Evolutionary conservation across 1,140 invertebrate genomes (phyloP).

Genomic region (Eufriesea mexicana): DNA sequence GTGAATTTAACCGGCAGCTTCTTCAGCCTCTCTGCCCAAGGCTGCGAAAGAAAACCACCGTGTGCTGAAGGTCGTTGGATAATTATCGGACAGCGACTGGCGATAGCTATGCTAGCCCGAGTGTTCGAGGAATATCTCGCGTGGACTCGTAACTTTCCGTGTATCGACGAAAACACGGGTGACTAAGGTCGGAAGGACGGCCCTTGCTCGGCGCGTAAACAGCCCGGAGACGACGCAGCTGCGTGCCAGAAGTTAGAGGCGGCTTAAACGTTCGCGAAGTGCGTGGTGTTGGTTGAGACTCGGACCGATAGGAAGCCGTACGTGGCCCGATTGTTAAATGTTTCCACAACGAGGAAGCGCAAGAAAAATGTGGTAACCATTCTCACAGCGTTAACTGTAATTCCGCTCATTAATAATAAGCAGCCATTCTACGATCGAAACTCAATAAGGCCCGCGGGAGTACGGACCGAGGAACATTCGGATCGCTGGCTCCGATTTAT

Average conservation of each 20-base stretch:
- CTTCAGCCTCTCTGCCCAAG: constrained; percentile 36
- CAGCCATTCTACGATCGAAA: constrained; percentile 3
- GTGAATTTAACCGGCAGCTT: background rate
- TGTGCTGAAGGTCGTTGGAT: constrained; percentile 33
- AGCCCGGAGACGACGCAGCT: constrained; percentile 16
- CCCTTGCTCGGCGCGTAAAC: constrained; percentile 36
- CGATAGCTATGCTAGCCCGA: constrained; percentile 13
- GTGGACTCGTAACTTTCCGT: constrained; percentile 51
- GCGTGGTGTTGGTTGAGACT: background rate
- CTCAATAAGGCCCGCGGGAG: background rate
- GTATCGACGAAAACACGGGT: constrained; percentile 52
- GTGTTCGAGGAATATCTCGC: background rate
- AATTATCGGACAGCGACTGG: constrained; percentile 34
- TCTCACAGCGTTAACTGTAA: constrained; percentile 50
- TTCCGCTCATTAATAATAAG: constrained; percentile 29
- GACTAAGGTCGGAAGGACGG: constrained; percentile 31
- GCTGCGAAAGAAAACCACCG: constrained; percentile 44
- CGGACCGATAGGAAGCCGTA: background rate
- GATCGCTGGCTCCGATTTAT: background rate
- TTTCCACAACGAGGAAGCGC: constrained; percentile 36
- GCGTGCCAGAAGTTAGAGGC: constrained; percentile 42
- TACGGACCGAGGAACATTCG: background rate
- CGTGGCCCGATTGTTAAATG: constrained; percentile 38
- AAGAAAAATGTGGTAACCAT: constrained; percentile 38
- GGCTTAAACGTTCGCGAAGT: constrained; percentile 21